Conservation (phyloP, 2,113 vertebrate genomes). For the Antechinus flavipes region DNA sequence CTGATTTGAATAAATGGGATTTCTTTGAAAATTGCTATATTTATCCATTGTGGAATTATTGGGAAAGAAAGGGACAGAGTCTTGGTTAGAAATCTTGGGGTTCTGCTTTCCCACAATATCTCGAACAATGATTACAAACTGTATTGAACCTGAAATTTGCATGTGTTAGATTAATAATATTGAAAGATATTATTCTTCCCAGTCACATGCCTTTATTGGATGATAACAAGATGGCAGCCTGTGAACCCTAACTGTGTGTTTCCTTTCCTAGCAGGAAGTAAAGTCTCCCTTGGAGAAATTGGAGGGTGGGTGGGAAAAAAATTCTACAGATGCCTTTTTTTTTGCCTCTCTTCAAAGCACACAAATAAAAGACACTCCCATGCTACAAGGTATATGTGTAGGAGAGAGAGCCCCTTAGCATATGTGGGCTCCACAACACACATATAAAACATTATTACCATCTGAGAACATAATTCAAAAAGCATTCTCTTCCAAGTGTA, state of each 20-base stretch:
- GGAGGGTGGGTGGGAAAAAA: not conserved
- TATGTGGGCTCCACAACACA: not conserved
- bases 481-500: not conserved
- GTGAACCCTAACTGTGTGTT: not conserved
- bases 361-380: not conserved
- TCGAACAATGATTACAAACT: not conserved
- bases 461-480: not conserved
- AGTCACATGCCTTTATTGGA: not conserved
- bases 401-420: not conserved
- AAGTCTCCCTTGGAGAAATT: not conserved
- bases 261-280: not conserved
- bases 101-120: not conserved
- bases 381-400: not conserved
- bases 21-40: not conserved
- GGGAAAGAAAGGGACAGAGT: not conserved
- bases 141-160: not conserved
- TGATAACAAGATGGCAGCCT: not conserved
- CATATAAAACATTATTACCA: not conserved
- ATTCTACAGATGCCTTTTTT: not conserved
- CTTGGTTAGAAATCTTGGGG: not conserved
- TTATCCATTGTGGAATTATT: not conserved
- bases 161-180: not conserved
- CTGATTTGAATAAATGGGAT: not conserved
- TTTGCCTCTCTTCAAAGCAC: not conserved
- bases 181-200: not conserved